Evolutionary conservation across 2,888 invertebrate genomes (phyloP), one percentile per base, ranked within the genome.

Genomic region (Monochamus alternatus): DNA sequence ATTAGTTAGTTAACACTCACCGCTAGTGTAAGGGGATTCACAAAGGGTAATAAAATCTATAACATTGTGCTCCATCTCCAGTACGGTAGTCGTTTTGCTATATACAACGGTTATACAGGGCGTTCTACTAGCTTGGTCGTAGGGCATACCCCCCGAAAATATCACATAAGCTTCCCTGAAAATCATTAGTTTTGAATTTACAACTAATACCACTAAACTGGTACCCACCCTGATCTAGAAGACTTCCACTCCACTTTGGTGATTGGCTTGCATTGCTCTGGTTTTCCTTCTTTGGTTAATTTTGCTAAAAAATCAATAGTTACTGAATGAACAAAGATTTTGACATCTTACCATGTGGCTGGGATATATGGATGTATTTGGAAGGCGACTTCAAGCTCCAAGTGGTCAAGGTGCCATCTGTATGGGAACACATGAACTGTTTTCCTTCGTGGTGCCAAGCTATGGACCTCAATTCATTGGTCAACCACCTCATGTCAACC

Each of bases 61-160:
- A 79, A 99, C 98, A 87, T 95, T 95, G 91, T 99, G 97, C 89
- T 99, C 99, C 99, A 99, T 99, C 92, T 99, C 99, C 86, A 99
- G 92, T 78, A 99, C 98, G 44, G 98, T 98, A 82, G 98, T 98
- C 84, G 95, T 95, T 91, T 98, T 98, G 83, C 97, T 98, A 90
- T 96, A 97, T 90, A 97, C 95, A 84, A 98, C 97, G 44, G 98
- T 98, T 89, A 98, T 95, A 90, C 97, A 97, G 86, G 98, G 97
- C 85, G 97, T 94, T 90, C 96, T 92, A 84, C 96, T 94, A 85
- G 95, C 94, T 89, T 95, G 95, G 90, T 98, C 98, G 88, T 95
- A 93, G 73, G 98, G 95, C 91, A 98, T 93, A 64, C 98, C 98
- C 83, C 98, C 98, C 82, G 97, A 97, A 92, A 98, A 98, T 91